Evolutionary conservation across 2,797 vertebrate genomes (phyloP), one percentile per base, ranked within the genome.

Genomic region (Parotocinclus haroldoi): DNA sequence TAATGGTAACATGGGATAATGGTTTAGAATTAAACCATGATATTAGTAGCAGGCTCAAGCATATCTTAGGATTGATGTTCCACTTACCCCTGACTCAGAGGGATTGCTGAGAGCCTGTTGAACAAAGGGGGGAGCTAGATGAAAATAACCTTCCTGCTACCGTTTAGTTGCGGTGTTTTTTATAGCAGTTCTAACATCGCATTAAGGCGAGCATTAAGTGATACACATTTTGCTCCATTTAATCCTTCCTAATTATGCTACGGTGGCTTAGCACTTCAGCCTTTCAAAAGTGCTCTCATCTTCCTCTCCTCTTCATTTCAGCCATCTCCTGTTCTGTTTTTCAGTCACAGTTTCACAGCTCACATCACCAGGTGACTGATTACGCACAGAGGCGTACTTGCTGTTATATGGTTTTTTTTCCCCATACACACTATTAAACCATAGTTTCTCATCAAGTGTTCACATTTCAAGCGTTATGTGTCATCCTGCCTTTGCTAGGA

Each of bases 181-280:
- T 4, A 14, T n/a, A 50, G 6, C 14, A 3, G 48, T 50, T 14
- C 40, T 11, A 42, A 42, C 10, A 11, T 3, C 10, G 7, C 40
- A 50, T 50, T 14, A n/a, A 50, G 14, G 14, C 8, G 8, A 9
- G 40, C 40, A 50, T 50, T 14, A n/a, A 50, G 14, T 9, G 7
- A 50, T 14, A 14, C 14, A 13, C 48, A 50, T 50, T 50, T 9
- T 3, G 48, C 48, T 14, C 45, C 13, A 9, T 50, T 50, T 50
- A 50, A 78, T 79, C 71, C 73, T 67, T 64, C 18, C 71, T 80
- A 74, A 80, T 80, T 74, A 75, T 65, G 46, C 37, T 49, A 11
- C 46, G 60, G 72, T 58, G 39, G 69, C 65, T 36, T 50, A 10
- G 48, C 62, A 27, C 63, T 50, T 50, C 14, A 50, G 10, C 9